Evolutionary conservation across 2,113 vertebrate genomes (phyloP).

Genomic region (Xenopus borealis): DNA sequence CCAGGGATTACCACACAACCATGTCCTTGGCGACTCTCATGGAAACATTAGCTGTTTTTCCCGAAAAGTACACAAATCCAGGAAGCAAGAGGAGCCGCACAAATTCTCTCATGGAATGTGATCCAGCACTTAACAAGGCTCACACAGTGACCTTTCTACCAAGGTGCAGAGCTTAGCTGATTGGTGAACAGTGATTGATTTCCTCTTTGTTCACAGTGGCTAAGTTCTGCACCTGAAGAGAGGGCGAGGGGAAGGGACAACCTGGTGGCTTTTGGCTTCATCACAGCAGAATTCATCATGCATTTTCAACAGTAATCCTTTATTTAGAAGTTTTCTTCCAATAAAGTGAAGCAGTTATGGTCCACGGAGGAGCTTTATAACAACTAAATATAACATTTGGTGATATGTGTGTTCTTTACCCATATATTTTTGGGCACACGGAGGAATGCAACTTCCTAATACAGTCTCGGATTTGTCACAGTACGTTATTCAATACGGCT

Average conservation of each 20-base stretch:
- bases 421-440: no score
- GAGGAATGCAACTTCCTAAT: no score
- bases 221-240: slow-evolving; percentile 99
- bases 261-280: slow-evolving; percentile 16
- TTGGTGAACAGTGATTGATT: slow-evolving; percentile 99
- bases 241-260: slow-evolving; percentile 67
- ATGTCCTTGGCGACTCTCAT: slow-evolving; percentile 77
- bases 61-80: slow-evolving; percentile 26
- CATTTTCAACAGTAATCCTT: no score
- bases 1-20: slow-evolving; percentile 99
- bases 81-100: slow-evolving; percentile 48
- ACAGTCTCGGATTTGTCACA: no score
- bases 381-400: no score
- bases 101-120: slow-evolving; percentile 36
- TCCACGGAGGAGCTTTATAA: no score
- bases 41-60: slow-evolving; percentile 56
- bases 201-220: slow-evolving; percentile 99
- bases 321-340: no score
- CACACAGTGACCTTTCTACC: slow-evolving; percentile 75
- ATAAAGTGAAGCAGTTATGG: no score
- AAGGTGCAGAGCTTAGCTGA: slow-evolving; percentile 99
- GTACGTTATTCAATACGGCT: not conserved
- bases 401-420: no score
- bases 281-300: not conserved
- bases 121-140: slow-evolving; percentile 48